phyloP scores from a whole-genome alignment of 2,888 invertebrate genomes.

The Teinopalpus imperialis region DNA sequence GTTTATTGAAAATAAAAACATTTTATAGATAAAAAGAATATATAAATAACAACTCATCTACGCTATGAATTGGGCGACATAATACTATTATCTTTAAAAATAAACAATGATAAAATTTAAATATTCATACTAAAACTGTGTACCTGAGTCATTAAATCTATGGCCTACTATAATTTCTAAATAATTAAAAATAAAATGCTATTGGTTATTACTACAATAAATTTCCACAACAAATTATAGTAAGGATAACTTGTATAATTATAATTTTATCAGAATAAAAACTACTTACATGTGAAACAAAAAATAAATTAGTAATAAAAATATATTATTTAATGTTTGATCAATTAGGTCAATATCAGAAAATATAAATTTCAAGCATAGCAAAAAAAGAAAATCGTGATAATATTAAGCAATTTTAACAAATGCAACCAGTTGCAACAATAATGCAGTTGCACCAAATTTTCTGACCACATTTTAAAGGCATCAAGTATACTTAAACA shows the following conservation, averaged over 20 bases:
- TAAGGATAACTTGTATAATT: no score
- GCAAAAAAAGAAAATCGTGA: no score
- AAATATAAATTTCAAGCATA: background rate
- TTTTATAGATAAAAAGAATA: no score
- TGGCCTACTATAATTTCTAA: slow-evolving; percentile 1
- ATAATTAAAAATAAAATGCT: slow-evolving; percentile 3
- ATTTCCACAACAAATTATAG: background rate
- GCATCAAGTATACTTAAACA: slow-evolving; percentile 18
- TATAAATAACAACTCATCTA: no score
- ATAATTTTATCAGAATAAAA: no score
- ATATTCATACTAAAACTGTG: slow-evolving; percentile 18
- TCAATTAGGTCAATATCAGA: no score
- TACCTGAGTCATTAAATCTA: slow-evolving; percentile 21
- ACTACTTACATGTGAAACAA: no score
- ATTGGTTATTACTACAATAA: background rate
- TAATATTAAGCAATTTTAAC: slow-evolving; percentile 9
- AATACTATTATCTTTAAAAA: slow-evolving; percentile 21
- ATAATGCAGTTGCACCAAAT: slow-evolving; percentile 2
- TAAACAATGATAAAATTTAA: slow-evolving; percentile 12
- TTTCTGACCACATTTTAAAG: slow-evolving; percentile 11
- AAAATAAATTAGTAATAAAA: no score
- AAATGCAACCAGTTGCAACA: slow-evolving; percentile 1
- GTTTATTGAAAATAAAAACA: no score
- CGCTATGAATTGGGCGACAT: background rate
- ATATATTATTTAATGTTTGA: no score